A percentile compares a stretch with the other conserved stretches of the same genome.
Conservation (phyloP, 2,113 vertebrate genomes). For the Collichthys lucidus region DNA sequence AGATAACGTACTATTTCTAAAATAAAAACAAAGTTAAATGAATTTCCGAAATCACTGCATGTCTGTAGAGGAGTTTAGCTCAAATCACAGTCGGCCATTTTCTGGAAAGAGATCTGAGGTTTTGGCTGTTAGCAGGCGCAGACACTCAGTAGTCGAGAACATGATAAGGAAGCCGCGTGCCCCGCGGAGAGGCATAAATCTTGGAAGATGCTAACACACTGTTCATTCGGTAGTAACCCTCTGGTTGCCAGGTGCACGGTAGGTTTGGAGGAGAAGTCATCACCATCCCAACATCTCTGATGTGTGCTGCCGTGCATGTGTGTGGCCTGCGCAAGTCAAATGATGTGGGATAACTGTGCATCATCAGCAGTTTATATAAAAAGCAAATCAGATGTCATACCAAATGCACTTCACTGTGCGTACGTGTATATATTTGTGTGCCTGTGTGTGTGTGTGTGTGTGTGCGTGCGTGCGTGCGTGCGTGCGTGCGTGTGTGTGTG, state of each 20-base stretch:
- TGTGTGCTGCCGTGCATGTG: constrained; percentile 63
- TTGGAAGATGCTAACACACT: constrained; percentile 31
- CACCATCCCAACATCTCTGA: constrained; percentile 48
- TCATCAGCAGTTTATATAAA: constrained; percentile 54
- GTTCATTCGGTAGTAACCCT: constrained; percentile 23
- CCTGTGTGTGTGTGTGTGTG: constrained; percentile 33
- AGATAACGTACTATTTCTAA: background rate
- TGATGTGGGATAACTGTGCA: constrained; percentile 58
- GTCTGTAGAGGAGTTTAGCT: background rate
- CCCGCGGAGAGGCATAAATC: constrained; percentile 20
- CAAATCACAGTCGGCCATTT: background rate
- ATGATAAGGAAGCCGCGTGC: background rate
- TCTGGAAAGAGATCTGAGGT: constrained; percentile 6
- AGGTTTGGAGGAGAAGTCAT: constrained; percentile 7
- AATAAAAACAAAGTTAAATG: background rate
- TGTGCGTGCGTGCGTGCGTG: constrained; percentile 40
- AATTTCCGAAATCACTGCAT: background rate
- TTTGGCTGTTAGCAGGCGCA: constrained; percentile 10
- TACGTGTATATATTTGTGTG: constrained; percentile 28
- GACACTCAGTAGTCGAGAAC: background rate
- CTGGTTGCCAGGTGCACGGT: constrained; percentile 60
- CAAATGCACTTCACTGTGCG: constrained; percentile 32
- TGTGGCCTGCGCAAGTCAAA: constrained; percentile 50
- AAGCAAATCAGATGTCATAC: constrained; percentile 49
- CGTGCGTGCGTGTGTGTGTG: constrained; percentile 41